phyloP scores from a whole-genome alignment of 1,140 invertebrate genomes.

The Ctenoplectra terminalis region DNA sequence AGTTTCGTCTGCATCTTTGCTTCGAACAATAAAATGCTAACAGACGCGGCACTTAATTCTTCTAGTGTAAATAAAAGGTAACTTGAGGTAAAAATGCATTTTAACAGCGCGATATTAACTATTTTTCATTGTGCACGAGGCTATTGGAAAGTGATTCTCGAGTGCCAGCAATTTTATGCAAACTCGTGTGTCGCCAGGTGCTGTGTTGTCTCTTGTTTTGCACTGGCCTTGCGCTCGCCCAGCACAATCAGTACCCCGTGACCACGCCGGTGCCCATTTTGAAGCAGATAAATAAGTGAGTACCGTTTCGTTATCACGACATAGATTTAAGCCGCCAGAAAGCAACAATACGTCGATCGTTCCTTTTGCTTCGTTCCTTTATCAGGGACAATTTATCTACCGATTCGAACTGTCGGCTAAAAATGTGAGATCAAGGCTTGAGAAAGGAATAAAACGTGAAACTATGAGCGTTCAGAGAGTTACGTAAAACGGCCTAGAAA shows the following conservation, averaged over 20 bases:
- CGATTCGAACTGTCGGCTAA: too few relatives aligned
- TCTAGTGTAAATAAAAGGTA: too few relatives aligned
- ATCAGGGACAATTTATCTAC: not conserved
- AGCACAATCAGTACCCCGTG: constrained; percentile 77
- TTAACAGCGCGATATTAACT: too few relatives aligned
- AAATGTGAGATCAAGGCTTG: not conserved
- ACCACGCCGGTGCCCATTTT: constrained; percentile 90
- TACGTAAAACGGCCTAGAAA: not conserved
- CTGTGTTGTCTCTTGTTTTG: constrained; percentile 68
- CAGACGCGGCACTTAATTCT: too few relatives aligned
- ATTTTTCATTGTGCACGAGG: constrained; percentile 30
- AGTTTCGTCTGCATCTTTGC: too few relatives aligned
- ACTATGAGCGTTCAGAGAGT: not conserved
- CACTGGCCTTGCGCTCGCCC: constrained; percentile 69
- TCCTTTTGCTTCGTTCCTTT: not conserved
- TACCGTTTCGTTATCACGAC: constrained; percentile 29
- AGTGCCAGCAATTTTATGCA: constrained; percentile 49
- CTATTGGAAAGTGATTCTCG: constrained; percentile 57
- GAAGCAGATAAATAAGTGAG: constrained; percentile 90
- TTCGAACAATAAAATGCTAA: too few relatives aligned
- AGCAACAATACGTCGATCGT: too few relatives aligned
- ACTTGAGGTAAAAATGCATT: too few relatives aligned
- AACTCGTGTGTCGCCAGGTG: constrained; percentile 69
- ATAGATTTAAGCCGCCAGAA: not conserved
- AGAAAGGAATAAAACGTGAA: not conserved